Conservation (phyloP, 2,888 invertebrate species). For the Ethmia dodecea region DNA sequence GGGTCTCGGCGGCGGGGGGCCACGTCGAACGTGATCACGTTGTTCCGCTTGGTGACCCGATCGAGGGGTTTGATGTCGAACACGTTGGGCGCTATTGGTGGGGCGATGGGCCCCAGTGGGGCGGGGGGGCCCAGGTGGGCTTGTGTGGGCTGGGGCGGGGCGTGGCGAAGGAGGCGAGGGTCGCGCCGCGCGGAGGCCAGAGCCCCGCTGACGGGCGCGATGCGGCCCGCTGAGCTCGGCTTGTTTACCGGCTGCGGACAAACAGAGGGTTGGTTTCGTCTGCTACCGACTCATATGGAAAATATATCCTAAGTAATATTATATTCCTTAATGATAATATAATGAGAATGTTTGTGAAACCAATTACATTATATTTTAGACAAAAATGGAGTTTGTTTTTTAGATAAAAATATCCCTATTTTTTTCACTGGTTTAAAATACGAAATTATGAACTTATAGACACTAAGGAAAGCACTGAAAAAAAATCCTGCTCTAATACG, state of each 20-base stretch:
- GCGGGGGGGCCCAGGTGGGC: constrained; percentile 20
- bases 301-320: too few relatives aligned
- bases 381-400: too few relatives aligned
- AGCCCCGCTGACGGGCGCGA: constrained; percentile 54
- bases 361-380: too few relatives aligned
- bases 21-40: constrained; percentile 70
- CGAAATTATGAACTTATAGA: too few relatives aligned
- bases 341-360: too few relatives aligned
- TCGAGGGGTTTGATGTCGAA: constrained; percentile 71
- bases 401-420: too few relatives aligned
- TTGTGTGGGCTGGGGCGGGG: neutral
- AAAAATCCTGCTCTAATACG: too few relatives aligned
- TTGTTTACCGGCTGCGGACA: constrained; percentile 57
- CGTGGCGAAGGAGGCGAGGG: constrained; percentile 36
- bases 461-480: too few relatives aligned
- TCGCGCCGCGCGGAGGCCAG: constrained; percentile 48
- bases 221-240: constrained; percentile 35
- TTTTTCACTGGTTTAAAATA: too few relatives aligned
- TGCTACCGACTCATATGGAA: too few relatives aligned
- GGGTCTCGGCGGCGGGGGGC: constrained; percentile 34
- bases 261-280: constrained; percentile 2
- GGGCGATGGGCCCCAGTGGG: constrained; percentile 14
- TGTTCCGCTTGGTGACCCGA: constrained; percentile 56
- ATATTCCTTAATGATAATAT: too few relatives aligned
- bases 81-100: constrained; percentile 55